Conservation (phyloP, 2,888 invertebrate genomes). For the Diplazon laetatorius region DNA sequence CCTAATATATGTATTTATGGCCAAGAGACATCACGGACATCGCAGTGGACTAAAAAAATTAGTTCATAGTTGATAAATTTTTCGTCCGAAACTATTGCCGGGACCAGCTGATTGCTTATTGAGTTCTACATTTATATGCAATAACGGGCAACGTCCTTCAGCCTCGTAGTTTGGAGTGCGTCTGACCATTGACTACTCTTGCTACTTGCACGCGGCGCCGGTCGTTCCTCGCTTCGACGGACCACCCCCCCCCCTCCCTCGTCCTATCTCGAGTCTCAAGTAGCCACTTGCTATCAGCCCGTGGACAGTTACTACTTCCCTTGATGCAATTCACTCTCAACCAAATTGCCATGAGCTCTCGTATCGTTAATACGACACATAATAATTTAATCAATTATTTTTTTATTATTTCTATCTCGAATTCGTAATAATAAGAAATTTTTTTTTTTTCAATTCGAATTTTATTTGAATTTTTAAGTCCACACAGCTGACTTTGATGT, state of each 20-base stretch:
- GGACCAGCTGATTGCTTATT: neutral
- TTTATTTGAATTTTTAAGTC: too few species aligned
- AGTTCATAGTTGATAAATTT: neutral
- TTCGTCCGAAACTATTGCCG: neutral
- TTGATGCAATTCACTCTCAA: slow-evolving; percentile 24
- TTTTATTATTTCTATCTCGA: neutral
- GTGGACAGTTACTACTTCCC: slow-evolving; percentile 3
- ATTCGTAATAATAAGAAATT: neutral
- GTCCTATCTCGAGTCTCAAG: slow-evolving; percentile 14
- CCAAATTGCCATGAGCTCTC: slow-evolving; percentile 1
- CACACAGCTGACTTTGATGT: neutral
- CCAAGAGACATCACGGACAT: too few species aligned
- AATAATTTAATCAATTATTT: neutral
- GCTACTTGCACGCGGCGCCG: slow-evolving; percentile 27
- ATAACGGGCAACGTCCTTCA: neutral
- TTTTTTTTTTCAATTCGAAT: neutral
- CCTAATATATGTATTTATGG: too few species aligned
- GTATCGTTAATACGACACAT: neutral
- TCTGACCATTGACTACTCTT: slow-evolving; percentile 33
- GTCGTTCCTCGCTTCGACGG: slow-evolving; percentile 16
- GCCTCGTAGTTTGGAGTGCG: slow-evolving; percentile 2
- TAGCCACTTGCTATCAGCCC: neutral
- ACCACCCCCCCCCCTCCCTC: too few species aligned
- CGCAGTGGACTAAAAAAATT: neutral
- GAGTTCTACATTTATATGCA: neutral